Base-by-base conservation (phyloP, 1,140 invertebrate species). In the Pseudomyrmex cubaensis region DNA sequence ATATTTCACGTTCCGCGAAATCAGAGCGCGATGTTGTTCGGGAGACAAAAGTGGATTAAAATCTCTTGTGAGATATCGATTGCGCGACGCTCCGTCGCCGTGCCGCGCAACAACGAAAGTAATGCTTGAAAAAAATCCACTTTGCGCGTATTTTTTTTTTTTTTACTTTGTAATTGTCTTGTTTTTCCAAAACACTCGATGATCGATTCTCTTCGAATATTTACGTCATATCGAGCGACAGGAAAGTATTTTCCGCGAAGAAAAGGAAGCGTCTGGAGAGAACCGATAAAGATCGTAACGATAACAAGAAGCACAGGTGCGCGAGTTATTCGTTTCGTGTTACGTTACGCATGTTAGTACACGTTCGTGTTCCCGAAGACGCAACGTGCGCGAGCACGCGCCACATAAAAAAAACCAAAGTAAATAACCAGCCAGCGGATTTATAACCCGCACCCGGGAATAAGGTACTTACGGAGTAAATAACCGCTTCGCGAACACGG, bases 231-330 rank as follows among this genome's bases (percentile, higher is more conserved):
- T 48, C 48, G 20, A 13, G 17, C 61, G n/a, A 35, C 3, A 35
- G 12, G 15, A 9, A 17, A 12, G 13, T 59, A 25, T 25, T 59
- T 67, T 25, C 4, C 35, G 35, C 35, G 22, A 46, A 12, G 9
- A 56, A 15, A 10, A 48, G 20, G 54, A 70, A 78, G 35, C 5
- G 8, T 57, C 54, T 0, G 20, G 20, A 20, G 22, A 2, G 5
- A 35, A 78, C 59, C 54, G 76, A 78, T 82, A 82, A 82, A 82
- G 69, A 61, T 74, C 48, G n/a, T 12, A 17, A 15, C 13, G 46
- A 74, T 35, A 50, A 35, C 44, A 50, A 22, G 59, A 63, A 62
- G 46, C 70, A 25, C 25, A 82, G 70, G 69, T 82, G 78, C 10
- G 48, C 48, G 50, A 52, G 67, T 13, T 80, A 54, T 13, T 25